Percentiles rank a stretch among this genome's conserved stretches.
phyloP scores from a whole-genome alignment of 37 sponge, comb jelly and placozoan species.

The Diacarnus erythraeanus region DNA sequence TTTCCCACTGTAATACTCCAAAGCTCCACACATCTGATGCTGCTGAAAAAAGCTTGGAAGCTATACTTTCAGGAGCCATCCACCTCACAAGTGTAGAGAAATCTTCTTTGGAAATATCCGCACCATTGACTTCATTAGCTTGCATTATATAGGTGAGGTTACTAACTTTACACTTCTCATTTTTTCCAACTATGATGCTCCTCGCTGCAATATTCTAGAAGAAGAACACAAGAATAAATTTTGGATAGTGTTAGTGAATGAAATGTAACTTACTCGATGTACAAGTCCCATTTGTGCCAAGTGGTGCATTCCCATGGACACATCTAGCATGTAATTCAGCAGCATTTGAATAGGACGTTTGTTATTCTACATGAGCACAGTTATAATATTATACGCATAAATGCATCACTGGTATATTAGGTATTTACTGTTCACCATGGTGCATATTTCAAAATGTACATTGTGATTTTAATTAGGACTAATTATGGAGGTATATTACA shows the following conservation, averaged over 20 bases:
- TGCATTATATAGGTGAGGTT: neutral
- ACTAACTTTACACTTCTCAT: neutral
- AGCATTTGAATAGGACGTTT: neutral
- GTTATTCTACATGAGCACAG: no score
- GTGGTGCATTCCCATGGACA: neutral
- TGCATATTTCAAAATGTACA: no score
- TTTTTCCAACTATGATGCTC: neutral
- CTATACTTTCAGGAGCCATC: slow-evolving; percentile 68
- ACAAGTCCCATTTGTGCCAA: neutral
- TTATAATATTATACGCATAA: no score
- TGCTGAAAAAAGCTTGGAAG: slow-evolving; percentile 27
- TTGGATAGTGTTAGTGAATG: neutral
- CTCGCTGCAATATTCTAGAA: neutral
- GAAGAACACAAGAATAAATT: neutral
- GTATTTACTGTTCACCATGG: no score
- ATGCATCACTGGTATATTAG: no score
- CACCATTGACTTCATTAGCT: neutral
- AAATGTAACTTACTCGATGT: neutral
- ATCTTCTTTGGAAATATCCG: neutral
- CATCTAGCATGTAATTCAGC: neutral
- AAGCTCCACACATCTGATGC: slow-evolving; percentile 78
- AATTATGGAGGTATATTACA: no score
- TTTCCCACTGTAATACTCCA: slow-evolving; percentile 67
- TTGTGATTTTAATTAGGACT: no score
- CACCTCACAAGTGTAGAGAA: slow-evolving; percentile 9